Evolutionary conservation across 2,888 invertebrate species (phyloP).

Genomic region (Conus canariensis): DNA sequence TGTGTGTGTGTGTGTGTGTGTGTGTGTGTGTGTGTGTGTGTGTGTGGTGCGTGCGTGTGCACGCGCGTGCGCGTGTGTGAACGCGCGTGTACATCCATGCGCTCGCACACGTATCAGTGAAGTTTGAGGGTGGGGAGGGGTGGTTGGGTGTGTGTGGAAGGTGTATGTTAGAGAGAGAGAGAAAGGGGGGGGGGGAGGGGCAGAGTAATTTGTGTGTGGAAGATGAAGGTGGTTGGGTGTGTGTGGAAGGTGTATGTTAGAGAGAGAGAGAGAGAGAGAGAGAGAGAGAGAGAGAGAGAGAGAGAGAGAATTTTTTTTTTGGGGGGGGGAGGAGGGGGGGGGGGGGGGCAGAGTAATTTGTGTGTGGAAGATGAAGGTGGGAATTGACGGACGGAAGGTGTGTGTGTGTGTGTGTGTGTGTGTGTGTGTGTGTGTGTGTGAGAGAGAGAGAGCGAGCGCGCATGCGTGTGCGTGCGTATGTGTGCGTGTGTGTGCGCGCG

Average conservation of each 20-base stretch:
- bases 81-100: no score
- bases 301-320: no score
- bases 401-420: conserved; percentile 16
- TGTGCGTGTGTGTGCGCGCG: neutral
- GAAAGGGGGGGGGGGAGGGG: no score
- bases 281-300: conserved; percentile 6
- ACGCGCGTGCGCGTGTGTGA: neutral
- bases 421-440: neutral
- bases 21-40: neutral
- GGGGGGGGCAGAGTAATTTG: neutral
- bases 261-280: neutral
- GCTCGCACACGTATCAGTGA: no score
- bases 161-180: no score
- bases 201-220: no score
- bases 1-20: neutral
- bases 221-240: neutral
- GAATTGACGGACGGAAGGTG: neutral
- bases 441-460: neutral
- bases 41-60: neutral
- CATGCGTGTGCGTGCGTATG: neutral
- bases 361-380: neutral
- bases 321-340: neutral
- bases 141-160: no score
- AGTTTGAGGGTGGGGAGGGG: no score
- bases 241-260: no score